Conservation (phyloP, 2,113 vertebrate species). For the Aleadryas rufinucha region DNA sequence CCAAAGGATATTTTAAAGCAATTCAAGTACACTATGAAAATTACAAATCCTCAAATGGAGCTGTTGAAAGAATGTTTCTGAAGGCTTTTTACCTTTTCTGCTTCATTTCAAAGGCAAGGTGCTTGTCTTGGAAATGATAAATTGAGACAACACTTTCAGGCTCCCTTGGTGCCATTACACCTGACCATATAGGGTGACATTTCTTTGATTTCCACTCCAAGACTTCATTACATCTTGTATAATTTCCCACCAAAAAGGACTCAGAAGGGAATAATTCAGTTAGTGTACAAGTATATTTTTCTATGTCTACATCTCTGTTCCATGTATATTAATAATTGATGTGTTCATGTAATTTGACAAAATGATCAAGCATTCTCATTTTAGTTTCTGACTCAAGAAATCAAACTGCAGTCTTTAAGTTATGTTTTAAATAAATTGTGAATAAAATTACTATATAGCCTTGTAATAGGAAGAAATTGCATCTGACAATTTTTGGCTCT, state of each 20-base stretch:
- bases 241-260: slow-evolving; percentile 23
- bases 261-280: slow-evolving; percentile 17
- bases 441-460: neutral
- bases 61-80: neutral
- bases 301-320: neutral
- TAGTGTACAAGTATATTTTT: slow-evolving; percentile 18
- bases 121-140: slow-evolving; percentile 15
- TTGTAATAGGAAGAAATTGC: neutral
- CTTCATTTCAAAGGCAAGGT: slow-evolving; percentile 13
- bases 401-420: neutral
- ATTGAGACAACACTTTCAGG: slow-evolving; percentile 9
- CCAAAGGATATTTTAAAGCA: neutral
- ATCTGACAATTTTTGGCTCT: neutral
- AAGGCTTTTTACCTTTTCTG: neutral
- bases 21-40: neutral
- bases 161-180: neutral
- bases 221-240: neutral
- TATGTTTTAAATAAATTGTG: slow-evolving; percentile 23
- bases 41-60: neutral
- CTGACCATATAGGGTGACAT: neutral
- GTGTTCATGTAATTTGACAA: neutral
- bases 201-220: slow-evolving; percentile 38
- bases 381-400: neutral
- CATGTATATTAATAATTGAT: slow-evolving; percentile 34
- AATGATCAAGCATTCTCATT: neutral